Evolutionary conservation across 2,888 invertebrate genomes (phyloP), one percentile per base, ranked within the genome.

Genomic region (Amphipoea oculea): DNA sequence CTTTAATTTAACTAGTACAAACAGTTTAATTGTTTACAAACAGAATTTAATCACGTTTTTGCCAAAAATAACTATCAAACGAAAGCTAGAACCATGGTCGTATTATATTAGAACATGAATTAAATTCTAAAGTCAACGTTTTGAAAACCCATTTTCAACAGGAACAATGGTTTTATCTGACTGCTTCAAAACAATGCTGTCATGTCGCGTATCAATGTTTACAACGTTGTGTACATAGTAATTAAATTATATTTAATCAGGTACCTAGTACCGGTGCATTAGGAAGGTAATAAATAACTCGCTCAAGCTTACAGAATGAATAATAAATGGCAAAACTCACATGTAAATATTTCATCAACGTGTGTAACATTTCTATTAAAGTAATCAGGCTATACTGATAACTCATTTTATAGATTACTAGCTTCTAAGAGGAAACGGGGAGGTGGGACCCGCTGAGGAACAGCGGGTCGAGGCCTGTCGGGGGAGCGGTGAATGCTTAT

Each of bases 81-180:
- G 29, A 79, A 60, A 48, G 57, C 29, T 48, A 23, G 17, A 29
- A 29, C 29, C 29, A 29, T 29, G 1, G 29, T 1, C 29, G 0
- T 29, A 29, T 29, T 29, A 29, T 29, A 29, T 29, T 29, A 29
- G 29, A 79, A 67, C 57, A 48, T 67, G 23, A 12, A 54, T 70
- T 40, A 23, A 79, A 57, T 80, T 80, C 17, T 11, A 73, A 81
- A 51, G 45, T 23, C 29, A 0, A 29, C n/a, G 14, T 57, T 79
- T 29, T 54, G 40, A 9, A 63, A 54, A 45, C 17, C 36, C 5
- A 20, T 79, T 36, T 45, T 36, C 5, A 45, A 29, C 7, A n/a
- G 48, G 4, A 81, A 82, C 42, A 82, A 82, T 65, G n/a, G 29
- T 4, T 20, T 23, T 60, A 42, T 36, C 20, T 54, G 42, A 40